Evolutionary conservation across 1,140 invertebrate species (phyloP).

Genomic region (Limonius californicus): DNA sequence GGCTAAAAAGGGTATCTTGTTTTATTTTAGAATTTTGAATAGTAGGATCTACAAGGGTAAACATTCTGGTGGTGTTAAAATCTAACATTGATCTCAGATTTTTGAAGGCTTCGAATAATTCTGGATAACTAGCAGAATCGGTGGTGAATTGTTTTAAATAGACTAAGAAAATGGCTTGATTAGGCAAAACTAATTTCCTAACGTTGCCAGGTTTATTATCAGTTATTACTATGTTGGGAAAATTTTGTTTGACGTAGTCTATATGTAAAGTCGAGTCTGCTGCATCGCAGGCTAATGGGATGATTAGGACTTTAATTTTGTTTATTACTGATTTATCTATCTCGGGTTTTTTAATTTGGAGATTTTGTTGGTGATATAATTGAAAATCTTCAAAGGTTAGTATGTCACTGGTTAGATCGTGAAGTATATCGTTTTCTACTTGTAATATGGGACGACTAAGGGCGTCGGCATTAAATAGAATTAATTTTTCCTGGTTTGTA

Average conservation of each 20-base stretch:
- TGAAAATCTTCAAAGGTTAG: background rate
- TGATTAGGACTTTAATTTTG: too few relatives aligned
- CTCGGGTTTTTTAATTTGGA: background rate
- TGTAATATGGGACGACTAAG: conserved; percentile 3
- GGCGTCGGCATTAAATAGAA: conserved; percentile 37
- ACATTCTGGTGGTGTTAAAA: background rate
- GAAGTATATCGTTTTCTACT: background rate
- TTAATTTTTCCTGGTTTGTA: conserved; percentile 36
- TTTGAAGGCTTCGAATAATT: too few relatives aligned
- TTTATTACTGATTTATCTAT: too few relatives aligned
- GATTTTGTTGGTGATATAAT: background rate
- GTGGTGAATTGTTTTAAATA: too few relatives aligned
- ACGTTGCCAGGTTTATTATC: too few relatives aligned
- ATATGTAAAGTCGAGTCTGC: too few relatives aligned
- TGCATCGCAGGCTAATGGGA: too few relatives aligned
- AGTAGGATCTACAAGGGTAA: background rate
- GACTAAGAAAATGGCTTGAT: too few relatives aligned
- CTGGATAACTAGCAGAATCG: too few relatives aligned
- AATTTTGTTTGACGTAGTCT: too few relatives aligned
- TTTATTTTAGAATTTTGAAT: background rate
- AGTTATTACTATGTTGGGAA: too few relatives aligned
- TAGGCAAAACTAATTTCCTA: too few relatives aligned
- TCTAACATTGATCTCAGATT: background rate
- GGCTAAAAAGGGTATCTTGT: background rate
- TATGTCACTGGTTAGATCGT: background rate